Evolutionary conservation across 2,888 invertebrate genomes (phyloP).

Genomic region (Cephus rjabovi): DNA sequence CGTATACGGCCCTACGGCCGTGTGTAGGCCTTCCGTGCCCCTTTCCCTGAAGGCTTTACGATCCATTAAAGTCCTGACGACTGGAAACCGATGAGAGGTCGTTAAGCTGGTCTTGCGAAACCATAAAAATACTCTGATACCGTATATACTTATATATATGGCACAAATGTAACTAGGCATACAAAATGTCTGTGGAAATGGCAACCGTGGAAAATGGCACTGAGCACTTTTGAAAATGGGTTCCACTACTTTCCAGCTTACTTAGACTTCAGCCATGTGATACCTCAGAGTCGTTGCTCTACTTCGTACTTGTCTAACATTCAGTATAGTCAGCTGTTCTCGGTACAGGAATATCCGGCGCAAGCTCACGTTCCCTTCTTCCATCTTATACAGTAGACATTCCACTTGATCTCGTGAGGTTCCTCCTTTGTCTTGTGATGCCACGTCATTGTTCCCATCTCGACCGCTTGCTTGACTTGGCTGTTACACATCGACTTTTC

Average conservation of each 20-base stretch:
- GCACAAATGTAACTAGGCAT: no score
- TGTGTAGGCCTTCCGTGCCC: not conserved
- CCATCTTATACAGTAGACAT: not conserved
- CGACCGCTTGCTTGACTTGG: not conserved
- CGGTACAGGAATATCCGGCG: not conserved
- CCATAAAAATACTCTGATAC: not conserved
- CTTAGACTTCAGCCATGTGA: not conserved
- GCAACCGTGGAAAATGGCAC: not conserved
- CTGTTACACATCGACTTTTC: conserved; percentile 16
- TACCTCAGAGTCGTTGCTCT: not conserved
- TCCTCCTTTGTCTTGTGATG: not conserved
- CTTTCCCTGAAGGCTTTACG: conserved; percentile 16
- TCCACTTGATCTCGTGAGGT: not conserved
- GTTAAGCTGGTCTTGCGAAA: conserved; percentile 27
- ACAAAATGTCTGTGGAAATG: not conserved
- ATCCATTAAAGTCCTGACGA: conserved; percentile 31
- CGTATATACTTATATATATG: no score
- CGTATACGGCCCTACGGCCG: not conserved
- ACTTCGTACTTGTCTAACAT: not conserved
- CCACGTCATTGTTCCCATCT: not conserved
- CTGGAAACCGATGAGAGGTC: conserved; percentile 33
- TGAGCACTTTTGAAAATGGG: not conserved
- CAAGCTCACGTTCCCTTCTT: not conserved
- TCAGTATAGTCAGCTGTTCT: not conserved
- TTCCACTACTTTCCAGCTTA: not conserved